A percentile compares a stretch with the other conserved stretches of the same genome.
These are phyloP conservation scores for Heliconius congener DNA, from an alignment of 1,140 invertebrate species.

Conservation along the genomic window DNA sequence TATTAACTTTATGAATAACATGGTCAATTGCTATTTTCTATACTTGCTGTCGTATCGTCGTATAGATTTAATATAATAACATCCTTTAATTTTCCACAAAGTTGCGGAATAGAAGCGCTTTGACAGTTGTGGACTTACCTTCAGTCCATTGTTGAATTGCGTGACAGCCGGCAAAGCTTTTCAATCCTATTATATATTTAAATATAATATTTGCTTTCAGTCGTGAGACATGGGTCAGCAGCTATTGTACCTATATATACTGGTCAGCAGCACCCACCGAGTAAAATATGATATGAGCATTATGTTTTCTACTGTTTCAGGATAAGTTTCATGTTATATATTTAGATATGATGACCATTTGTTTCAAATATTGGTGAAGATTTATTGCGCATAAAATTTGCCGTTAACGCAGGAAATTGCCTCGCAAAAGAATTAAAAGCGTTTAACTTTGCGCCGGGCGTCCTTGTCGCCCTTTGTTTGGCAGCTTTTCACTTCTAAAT, in stretches of 20 bases:
- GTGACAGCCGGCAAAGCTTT: constrained; percentile 41
- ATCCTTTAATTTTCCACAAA: constrained; percentile 22
- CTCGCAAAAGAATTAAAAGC: constrained; percentile 63
- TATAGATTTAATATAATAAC: constrained; percentile 1
- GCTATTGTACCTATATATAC: constrained; percentile 26
- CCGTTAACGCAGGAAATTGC: constrained; percentile 61
- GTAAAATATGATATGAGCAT: background rate
- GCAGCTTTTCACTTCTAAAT: constrained; percentile 65
- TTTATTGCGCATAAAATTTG: constrained; percentile 65
- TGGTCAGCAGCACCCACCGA: background rate
- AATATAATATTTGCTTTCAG: constrained; percentile 43
- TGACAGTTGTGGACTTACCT: constrained; percentile 49
- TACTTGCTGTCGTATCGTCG: background rate
- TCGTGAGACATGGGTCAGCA: constrained; percentile 35
- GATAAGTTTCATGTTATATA: background rate
- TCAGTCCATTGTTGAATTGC: constrained; percentile 42
- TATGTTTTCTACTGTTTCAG: background rate
- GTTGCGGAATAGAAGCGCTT: constrained; percentile 40
- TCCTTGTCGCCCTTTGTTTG: constrained; percentile 70
- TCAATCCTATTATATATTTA: constrained; percentile 38
- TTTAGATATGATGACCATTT: constrained; percentile 25
- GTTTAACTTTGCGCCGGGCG: constrained; percentile 62
- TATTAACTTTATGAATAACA: background rate
- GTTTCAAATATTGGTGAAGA: constrained; percentile 47
- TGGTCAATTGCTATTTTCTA: background rate